Evolutionary conservation across 2,797 vertebrate genomes (phyloP).

Genomic region (Acanthis flammea): DNA sequence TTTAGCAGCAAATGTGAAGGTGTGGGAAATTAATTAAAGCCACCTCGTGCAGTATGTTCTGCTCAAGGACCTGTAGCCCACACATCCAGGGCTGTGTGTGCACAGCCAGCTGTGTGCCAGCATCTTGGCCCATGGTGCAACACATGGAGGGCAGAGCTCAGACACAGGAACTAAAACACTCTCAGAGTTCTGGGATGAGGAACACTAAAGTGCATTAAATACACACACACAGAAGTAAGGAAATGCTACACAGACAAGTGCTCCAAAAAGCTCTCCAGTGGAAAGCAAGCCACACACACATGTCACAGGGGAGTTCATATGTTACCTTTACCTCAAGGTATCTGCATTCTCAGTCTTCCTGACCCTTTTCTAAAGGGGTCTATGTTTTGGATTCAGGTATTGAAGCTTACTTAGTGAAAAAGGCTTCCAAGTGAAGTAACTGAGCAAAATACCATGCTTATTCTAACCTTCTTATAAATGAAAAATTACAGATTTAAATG

Average conservation of each 20-base stretch:
- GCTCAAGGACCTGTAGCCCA: background rate
- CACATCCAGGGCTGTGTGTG: background rate
- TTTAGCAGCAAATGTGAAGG: background rate
- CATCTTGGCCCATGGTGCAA: background rate
- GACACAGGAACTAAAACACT: background rate
- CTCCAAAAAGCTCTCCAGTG: background rate
- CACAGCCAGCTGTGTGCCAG: background rate
- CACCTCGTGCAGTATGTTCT: background rate
- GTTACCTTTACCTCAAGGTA: background rate
- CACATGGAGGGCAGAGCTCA: rapidly evolving
- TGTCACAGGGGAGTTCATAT: background rate
- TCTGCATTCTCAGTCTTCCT: background rate
- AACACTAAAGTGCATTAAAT: background rate
- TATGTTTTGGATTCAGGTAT: background rate
- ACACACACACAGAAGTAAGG: background rate
- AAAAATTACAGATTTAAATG: background rate
- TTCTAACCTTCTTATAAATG: background rate
- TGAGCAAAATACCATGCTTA: background rate
- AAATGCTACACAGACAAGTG: background rate
- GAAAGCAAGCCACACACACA: background rate
- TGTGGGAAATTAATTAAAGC: background rate
- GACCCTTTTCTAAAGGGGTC: background rate
- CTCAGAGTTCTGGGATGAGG: background rate
- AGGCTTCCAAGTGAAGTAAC: background rate
- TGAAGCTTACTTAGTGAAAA: background rate